Evolutionary conservation across 2,797 vertebrate species (phyloP).

Genomic region (Premnoplex brunnescens): DNA sequence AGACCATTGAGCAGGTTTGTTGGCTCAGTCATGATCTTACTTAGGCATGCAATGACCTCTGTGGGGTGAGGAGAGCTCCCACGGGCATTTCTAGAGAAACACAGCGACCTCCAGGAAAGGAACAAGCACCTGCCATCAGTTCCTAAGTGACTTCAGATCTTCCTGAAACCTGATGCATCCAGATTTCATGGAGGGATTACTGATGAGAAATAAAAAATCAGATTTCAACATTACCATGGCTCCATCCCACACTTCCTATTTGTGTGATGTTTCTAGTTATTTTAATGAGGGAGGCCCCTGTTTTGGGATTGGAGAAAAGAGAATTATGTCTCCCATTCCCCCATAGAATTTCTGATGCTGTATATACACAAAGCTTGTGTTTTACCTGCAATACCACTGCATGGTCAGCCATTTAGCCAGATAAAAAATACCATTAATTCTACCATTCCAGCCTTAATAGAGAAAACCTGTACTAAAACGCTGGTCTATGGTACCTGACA

Average conservation of each 20-base stretch:
- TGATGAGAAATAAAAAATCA: neutral
- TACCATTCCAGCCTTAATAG: neutral
- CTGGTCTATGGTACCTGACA: constrained; percentile 59
- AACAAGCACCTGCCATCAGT: neutral
- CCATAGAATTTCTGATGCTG: neutral
- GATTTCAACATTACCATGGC: neutral
- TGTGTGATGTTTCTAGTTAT: neutral
- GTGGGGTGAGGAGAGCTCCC: neutral
- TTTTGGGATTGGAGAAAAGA: neutral
- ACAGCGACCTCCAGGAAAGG: neutral
- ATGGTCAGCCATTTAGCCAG: neutral
- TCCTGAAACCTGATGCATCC: neutral
- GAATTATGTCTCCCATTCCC: neutral
- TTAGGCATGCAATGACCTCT: neutral
- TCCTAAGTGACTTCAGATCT: neutral
- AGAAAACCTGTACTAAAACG: neutral
- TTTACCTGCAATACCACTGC: neutral
- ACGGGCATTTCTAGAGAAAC: neutral
- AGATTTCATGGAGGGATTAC: neutral
- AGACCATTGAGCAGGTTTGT: neutral
- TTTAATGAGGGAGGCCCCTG: neutral
- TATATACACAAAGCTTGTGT: neutral
- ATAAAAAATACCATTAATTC: neutral
- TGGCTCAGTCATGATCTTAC: neutral
- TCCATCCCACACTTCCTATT: neutral